Evolutionary conservation across 2,797 vertebrate species (phyloP), one percentile per base, ranked within the genome.

Genomic region (Scleropages formosus): DNA sequence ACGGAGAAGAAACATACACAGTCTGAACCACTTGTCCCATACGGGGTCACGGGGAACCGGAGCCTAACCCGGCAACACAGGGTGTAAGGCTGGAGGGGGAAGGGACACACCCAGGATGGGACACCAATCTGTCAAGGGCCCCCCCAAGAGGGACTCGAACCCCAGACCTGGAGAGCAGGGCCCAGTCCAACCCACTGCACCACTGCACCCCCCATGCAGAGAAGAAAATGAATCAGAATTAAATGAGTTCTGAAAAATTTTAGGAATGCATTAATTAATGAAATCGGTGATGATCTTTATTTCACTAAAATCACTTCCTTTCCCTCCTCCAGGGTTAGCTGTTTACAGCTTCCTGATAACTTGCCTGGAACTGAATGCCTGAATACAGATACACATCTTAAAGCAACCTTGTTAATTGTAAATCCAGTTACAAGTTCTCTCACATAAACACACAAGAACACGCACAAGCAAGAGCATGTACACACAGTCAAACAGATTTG

Each of bases 321-420:
- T 81, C 72, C 77, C 80, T 78, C 18, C 77, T 78, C 72, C 80
- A 79, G 80, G 66, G 79, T 85, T 83, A 89, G 83, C 90, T 92
- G 90, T 91, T 92, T 90, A 83, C 86, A 89, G 87, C 87, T 82
- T 81, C 66, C 58, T 85, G 80, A 86, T 88, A 89, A 89, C 88
- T 84, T 85, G 83, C 86, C 81, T 80, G 80, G 86, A 79, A 58
- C 75, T 80, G 83, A 87, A 87, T 69, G 78, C 85, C 84, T 85
- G 82, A 79, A 65, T 82, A 82, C 79, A 72, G 89, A 92, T 91
- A 88, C 82, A 78, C 81, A 92, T 91, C 89, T 61, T 78, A 62
- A 66, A 84, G 72, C 73, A 78, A 56, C 73, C 68, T 66, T 75
- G 83, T 70, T 77, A 83, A 87, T 86, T 81, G 18, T 59, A 0